Evolutionary conservation across 2,888 invertebrate genomes (phyloP).

Genomic region (Rhagonycha fulva): DNA sequence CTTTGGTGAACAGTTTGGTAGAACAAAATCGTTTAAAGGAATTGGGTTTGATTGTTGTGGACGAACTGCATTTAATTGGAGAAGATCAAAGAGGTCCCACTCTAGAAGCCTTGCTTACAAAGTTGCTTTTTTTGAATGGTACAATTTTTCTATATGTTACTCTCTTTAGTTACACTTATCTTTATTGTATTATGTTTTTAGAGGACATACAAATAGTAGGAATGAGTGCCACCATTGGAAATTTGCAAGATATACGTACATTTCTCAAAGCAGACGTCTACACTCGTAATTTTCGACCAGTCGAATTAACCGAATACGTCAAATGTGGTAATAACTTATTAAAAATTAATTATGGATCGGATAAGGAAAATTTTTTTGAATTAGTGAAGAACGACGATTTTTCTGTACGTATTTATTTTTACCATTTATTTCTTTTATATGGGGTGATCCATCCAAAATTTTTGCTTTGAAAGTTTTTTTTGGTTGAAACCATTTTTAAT

Average conservation of each 20-base stretch:
- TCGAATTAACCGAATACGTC: constrained; percentile 80
- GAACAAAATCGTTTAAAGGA: constrained; percentile 75
- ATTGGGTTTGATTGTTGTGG: constrained; percentile 81
- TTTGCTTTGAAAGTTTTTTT: not conserved
- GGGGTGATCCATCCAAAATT: no score
- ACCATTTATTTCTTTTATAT: no score
- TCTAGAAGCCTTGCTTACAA: constrained; percentile 83
- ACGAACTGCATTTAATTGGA: constrained; percentile 92
- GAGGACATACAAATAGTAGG: constrained; percentile 84
- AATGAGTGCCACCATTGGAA: constrained; percentile 97
- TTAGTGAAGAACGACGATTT: constrained; percentile 59
- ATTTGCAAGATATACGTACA: constrained; percentile 76
- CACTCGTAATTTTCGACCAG: constrained; percentile 85
- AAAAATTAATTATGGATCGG: constrained; percentile 58
- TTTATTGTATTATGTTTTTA: constrained; percentile 44
- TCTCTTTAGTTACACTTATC: not conserved
- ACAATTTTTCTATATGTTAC: constrained; percentile 23
- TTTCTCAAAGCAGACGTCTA: constrained; percentile 86
- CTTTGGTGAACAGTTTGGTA: constrained; percentile 83
- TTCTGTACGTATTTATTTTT: constrained; percentile 49
- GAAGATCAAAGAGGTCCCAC: constrained; percentile 84
- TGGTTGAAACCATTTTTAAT: not conserved
- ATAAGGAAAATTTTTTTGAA: constrained; percentile 57
- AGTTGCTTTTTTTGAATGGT: constrained; percentile 74
- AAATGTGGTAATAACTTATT: constrained; percentile 70